A percentile compares a stretch with the other conserved stretches of the same genome.
These are phyloP conservation scores for Hafferia zeledoni DNA, from an alignment of 2,797 vertebrate species.

Conservation along the genomic window DNA sequence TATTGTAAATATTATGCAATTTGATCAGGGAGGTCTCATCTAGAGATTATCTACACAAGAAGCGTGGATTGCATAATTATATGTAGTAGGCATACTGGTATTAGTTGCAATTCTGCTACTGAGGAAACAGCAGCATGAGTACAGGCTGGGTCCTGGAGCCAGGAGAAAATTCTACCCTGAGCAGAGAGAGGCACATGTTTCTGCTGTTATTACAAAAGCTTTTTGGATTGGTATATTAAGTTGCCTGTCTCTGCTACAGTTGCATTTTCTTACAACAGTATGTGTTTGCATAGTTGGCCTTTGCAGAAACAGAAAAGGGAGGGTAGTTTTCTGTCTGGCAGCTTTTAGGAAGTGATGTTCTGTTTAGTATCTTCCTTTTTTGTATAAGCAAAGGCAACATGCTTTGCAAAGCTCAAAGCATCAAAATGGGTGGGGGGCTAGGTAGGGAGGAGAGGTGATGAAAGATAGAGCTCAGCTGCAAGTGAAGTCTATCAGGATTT, in stretches of 20 bases:
- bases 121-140: background rate
- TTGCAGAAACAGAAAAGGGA: background rate
- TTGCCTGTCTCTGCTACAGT: background rate
- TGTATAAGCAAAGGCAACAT: background rate
- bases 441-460: background rate
- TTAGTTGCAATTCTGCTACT: background rate
- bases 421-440: background rate
- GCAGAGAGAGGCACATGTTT: accelerated
- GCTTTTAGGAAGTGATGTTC: background rate
- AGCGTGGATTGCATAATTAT: background rate
- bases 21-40: background rate
- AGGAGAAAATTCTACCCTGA: background rate
- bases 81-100: background rate
- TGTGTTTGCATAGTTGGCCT: background rate
- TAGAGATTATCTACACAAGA: background rate
- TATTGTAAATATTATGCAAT: background rate
- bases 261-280: background rate
- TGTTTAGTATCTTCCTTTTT: background rate
- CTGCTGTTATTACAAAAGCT: background rate
- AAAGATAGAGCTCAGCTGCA: background rate
- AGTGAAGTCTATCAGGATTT: background rate
- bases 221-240: background rate
- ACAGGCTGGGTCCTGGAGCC: background rate
- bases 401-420: background rate
- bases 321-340: background rate